These are phyloP conservation scores for Oscheius sp. DNA, from an alignment of 2,888 invertebrate species.

Conservation along the genomic window DNA sequence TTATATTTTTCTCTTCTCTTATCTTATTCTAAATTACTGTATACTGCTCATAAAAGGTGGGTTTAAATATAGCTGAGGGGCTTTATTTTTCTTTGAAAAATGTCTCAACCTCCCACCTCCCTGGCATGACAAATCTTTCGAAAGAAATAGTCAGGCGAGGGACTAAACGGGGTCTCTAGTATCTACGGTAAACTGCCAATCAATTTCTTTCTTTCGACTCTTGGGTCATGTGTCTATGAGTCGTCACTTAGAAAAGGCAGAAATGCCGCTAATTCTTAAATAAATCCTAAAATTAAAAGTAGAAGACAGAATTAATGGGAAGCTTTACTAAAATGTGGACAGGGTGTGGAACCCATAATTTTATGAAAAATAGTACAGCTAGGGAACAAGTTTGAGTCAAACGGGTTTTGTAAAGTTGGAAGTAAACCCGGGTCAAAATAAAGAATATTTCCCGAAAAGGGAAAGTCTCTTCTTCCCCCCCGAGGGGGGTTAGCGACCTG, in stretches of 20 bases:
- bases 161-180: not conserved
- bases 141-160: no score
- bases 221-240: slow-evolving; percentile 24
- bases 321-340: not conserved
- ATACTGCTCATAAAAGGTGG: no score
- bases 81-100: no score
- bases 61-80: no score
- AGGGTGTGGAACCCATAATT: not conserved
- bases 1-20: not conserved
- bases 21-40: not conserved
- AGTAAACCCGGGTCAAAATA: no score
- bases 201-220: slow-evolving; percentile 20
- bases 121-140: no score
- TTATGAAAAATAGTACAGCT: slow-evolving; percentile 3
- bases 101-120: no score
- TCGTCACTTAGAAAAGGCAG: no score
- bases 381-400: slow-evolving; percentile 15
- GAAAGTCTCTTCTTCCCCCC: slow-evolving; percentile 3
- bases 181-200: slow-evolving; percentile 22
- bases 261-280: no score
- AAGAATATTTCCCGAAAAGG: no score
- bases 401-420: slow-evolving; percentile 26
- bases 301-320: not conserved
- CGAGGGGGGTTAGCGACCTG: not conserved
- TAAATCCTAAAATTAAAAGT: not conserved